Conservation (phyloP, 2,888 invertebrate species). For the Drosophila limbata region DNA sequence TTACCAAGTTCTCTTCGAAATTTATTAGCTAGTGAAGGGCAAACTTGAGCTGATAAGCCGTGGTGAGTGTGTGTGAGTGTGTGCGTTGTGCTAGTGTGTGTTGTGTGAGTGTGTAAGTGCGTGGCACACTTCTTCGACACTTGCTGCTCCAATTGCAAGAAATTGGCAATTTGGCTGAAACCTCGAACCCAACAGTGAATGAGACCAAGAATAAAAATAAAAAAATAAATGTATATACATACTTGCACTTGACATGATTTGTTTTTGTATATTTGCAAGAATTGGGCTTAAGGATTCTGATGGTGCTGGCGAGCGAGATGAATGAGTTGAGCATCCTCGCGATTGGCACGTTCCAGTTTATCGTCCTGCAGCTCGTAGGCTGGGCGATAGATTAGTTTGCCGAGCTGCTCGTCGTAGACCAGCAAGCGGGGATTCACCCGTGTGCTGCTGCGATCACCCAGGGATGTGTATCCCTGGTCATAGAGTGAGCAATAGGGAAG, state of each 20-base stretch:
- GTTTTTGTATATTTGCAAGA: neutral
- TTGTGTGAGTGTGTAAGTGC: slow-evolving; percentile 16
- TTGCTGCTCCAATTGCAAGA: slow-evolving; percentile 58
- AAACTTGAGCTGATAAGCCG: slow-evolving; percentile 33
- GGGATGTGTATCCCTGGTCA: slow-evolving; percentile 94
- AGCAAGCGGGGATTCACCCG: slow-evolving; percentile 90
- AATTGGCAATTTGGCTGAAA: slow-evolving; percentile 13
- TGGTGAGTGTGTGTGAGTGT: neutral
- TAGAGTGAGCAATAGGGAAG: slow-evolving; percentile 96
- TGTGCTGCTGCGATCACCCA: slow-evolving; percentile 92
- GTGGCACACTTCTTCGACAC: slow-evolving; percentile 62
- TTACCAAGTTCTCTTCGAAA: slow-evolving; percentile 7
- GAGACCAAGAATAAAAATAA: slow-evolving; percentile 8
- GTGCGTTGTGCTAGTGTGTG: neutral
- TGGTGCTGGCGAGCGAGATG: neutral
- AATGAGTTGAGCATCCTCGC: slow-evolving; percentile 41
- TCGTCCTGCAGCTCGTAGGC: slow-evolving; percentile 87
- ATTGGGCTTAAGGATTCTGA: slow-evolving; percentile 6
- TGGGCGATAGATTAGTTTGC: slow-evolving; percentile 87
- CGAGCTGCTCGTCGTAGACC: slow-evolving; percentile 85
- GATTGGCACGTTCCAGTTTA: slow-evolving; percentile 71
- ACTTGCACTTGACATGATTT: slow-evolving; percentile 45
- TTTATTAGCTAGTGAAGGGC: neutral
- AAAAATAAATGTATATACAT: neutral
- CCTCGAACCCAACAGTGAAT: slow-evolving; percentile 8